A percentile compares a stretch with the other conserved stretches of the same genome.
phyloP scores from a whole-genome alignment of 2,888 invertebrate species.

The Torymus auratus region DNA sequence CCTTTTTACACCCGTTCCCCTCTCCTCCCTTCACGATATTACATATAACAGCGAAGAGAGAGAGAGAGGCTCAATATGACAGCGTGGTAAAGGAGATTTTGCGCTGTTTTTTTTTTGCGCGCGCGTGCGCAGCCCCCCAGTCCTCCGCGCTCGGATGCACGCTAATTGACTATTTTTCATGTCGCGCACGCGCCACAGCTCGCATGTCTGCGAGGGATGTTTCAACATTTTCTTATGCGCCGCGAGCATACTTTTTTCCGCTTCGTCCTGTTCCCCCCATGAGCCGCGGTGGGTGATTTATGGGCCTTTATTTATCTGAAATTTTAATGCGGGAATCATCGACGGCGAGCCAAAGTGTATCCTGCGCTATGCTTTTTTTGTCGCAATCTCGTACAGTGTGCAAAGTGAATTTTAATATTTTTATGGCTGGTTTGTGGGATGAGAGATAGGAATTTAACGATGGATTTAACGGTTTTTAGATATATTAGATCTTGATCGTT shows the following conservation, averaged over 20 bases:
- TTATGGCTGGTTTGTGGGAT: no score
- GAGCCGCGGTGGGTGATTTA: slow-evolving; percentile 7
- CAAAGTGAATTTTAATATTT: no score
- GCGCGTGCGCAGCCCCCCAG: neutral
- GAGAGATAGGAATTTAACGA: no score
- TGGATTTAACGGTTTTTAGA: no score
- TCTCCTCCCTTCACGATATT: no score
- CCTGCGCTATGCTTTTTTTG: no score
- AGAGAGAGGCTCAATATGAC: no score
- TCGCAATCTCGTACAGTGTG: no score
- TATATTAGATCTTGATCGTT: no score
- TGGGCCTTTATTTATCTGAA: neutral
- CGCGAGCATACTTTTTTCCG: neutral
- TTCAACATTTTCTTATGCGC: slow-evolving; percentile 12
- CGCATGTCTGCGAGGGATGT: slow-evolving; percentile 14
- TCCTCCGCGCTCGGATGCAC: slow-evolving; percentile 26
- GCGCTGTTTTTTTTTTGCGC: slow-evolving; percentile 15
- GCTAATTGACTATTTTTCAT: slow-evolving; percentile 52
- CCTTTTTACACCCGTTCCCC: no score
- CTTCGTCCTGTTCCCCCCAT: neutral
- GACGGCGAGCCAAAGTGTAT: no score
- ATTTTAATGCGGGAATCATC: slow-evolving; percentile 15
- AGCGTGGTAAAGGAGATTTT: slow-evolving; percentile 27
- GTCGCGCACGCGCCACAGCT: neutral
- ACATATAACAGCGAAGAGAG: no score